Evolutionary conservation across 2,113 vertebrate genomes (phyloP).

Genomic region (Odontesthes bonariensis): DNA sequence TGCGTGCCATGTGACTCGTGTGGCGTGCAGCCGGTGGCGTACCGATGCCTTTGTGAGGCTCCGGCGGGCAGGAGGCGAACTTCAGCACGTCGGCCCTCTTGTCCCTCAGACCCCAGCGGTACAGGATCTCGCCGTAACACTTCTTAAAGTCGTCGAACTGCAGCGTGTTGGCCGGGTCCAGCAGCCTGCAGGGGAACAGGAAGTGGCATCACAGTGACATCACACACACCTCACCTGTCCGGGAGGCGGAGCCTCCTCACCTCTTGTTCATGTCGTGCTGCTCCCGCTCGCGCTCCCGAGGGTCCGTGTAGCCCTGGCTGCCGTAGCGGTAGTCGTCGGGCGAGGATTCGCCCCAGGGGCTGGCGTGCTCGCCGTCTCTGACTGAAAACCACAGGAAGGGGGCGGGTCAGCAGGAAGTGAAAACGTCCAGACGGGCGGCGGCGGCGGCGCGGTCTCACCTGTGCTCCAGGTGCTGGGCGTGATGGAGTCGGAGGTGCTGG

Average conservation of each 20-base stretch:
- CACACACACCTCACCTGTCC: not conserved
- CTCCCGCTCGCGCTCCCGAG: slow-evolving; percentile 92
- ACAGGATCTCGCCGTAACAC: slow-evolving; percentile 95
- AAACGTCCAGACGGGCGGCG: rapidly evolving
- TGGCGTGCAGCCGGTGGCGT: no score
- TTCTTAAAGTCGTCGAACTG: slow-evolving; percentile 99
- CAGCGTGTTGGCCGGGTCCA: slow-evolving; percentile 92
- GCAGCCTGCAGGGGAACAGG: slow-evolving; percentile 79
- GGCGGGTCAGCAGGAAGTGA: not conserved
- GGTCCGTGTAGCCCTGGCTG: slow-evolving; percentile 86
- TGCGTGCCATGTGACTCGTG: no score
- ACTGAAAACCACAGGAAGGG: slow-evolving; percentile 44
- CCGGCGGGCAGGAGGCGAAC: slow-evolving; percentile 94
- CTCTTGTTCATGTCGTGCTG: slow-evolving; percentile 98
- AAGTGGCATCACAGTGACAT: slow-evolving; percentile 12
- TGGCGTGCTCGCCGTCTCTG: slow-evolving; percentile 86
- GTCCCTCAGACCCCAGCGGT: slow-evolving; percentile 95
- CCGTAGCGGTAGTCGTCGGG: slow-evolving; percentile 91
- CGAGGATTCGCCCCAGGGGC: slow-evolving; percentile 91
- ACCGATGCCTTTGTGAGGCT: slow-evolving; percentile 97
- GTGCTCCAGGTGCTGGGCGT: slow-evolving; percentile 87
- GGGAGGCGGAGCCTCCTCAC: slow-evolving; percentile 67
- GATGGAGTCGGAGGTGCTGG: slow-evolving; percentile 93
- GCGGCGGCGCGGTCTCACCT: slow-evolving; percentile 76
- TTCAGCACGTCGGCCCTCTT: slow-evolving; percentile 96